Evolutionary conservation across 2,888 invertebrate genomes (phyloP), one percentile per base, ranked within the genome.

Genomic region (Auanema sp.): DNA sequence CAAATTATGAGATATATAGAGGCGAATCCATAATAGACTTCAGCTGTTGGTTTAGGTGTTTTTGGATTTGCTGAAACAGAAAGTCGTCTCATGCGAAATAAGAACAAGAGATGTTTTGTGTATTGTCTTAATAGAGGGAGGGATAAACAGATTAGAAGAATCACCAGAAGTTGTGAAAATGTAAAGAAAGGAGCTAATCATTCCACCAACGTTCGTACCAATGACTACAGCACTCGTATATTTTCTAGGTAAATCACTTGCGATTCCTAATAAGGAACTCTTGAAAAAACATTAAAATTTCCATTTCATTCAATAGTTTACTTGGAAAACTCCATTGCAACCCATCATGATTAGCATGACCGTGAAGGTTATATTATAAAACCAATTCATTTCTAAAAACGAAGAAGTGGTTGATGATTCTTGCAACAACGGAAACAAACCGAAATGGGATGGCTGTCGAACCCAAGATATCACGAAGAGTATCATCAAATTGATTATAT

Each of bases 261-360:
- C 62, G 56, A 62, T 56, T 12, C 57, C 56, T 23, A 50, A 62
- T 10, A 62, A 51, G 10, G 14, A 62, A 41, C 62, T 62, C 62
- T 62, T 23, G 54, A 61, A 43, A 52, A 5, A 18, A 5, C 12
- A 18, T 18, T 52, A 21, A 11, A 6, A 3, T 2, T n/a, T 52
- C 12, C 2, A 52, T 52, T 5, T 3, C n/a, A n/a, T 5, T 47
- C 10, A 5, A 47, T 47, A 18, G 10, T n/a, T 33, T 40, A 62
- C 62, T 43, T 62, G 62, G 23, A 41, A 62, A 16, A 33, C 41
- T 47, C 62, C 62, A 1, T 47, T 42, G 25, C 43, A 42, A 18
- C 57, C 62, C 62, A 62, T 62, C 50, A 57, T 57, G n/a, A 62
- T 18, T 10, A 42, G 40, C 18, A 62, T 62, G 0, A 57, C 25